These are phyloP conservation scores for Onychomys arenicola DNA, from an alignment of 2,797 vertebrate species.

Conservation along the genomic window DNA sequence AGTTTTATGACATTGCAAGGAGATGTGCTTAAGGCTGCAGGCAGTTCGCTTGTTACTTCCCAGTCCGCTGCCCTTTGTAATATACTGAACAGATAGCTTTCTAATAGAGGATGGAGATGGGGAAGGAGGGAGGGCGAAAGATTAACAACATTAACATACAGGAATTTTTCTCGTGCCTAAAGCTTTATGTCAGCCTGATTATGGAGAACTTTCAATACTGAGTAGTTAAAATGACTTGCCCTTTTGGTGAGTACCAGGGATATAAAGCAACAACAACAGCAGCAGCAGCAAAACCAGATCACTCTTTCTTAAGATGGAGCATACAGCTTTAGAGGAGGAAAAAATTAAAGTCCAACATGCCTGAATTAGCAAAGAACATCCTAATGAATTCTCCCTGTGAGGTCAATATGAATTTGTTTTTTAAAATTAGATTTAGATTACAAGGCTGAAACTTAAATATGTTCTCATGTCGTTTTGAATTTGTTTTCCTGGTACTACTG, in stretches of 20 bases:
- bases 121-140: too few relatives aligned
- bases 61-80: not conserved
- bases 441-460: conserved; percentile 11
- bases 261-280: not conserved
- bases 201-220: conserved; percentile 37
- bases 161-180: conserved; percentile 48
- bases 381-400: conserved; percentile 22
- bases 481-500: not conserved
- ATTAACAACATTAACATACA: conserved; percentile 39
- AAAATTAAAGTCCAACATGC: conserved; percentile 6
- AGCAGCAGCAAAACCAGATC: not conserved
- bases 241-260: not conserved
- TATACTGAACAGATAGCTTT: not conserved
- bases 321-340: not conserved
- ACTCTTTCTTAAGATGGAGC: conserved; percentile 13
- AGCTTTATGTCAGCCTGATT: not conserved
- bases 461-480: not conserved
- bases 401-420: conserved; percentile 37
- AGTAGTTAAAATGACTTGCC: conserved; percentile 6
- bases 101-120: not conserved
- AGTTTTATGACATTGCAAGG: conserved; percentile 46
- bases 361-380: not conserved
- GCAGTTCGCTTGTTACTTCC: not conserved
- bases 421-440: conserved; percentile 35
- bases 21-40: not conserved